Base-by-base conservation (phyloP, 2,113 vertebrate species). In the Cyanocitta stelleri region DNA sequence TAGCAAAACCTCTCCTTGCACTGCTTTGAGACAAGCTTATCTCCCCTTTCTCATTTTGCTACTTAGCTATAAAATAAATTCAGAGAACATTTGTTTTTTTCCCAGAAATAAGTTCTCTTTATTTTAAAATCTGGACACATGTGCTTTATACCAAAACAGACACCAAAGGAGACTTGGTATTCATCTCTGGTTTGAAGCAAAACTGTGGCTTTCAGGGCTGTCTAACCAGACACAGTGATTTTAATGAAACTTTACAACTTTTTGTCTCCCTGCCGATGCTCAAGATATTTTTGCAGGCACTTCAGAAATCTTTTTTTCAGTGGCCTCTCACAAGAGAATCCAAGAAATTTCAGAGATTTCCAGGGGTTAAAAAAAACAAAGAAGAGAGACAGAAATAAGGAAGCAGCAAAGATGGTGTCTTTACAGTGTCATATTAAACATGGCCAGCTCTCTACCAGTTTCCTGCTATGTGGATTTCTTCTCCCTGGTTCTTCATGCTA, bases 101-200 rank as follows among this genome's bases (percentile, higher is more conserved):
- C 30, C 24, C 29, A 63, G 64, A 93, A 97, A 95, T 87, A 87
- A 90, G 92, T 80, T 69, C 2, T 76, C 71, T 96, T 95, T 96
- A 96, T 97, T 97, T 96, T 92, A 68, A 91, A 94, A 81, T 86
- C 90, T 48, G 81, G 55, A 76, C 62, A 83, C 3, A 56, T 35
- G 8, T 80, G 41, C 69, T 88, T 92, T 89, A 75, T 76, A 81
- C 30, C 44, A 89, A 95, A 94, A 89, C 62, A 92, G 63, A 89
- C 1, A 12, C 51, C 62, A 91, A 55, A 93, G 71, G 15, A 79
- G 33, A 85, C 71, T 79, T 30, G 43, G 19, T 72, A 61, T 59
- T 87, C 11, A 78, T 51, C 84, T 94, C 63, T 76, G 26, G 15
- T 59, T 88, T 80, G 71, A 93, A 77, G 82, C 48, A 69, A 91